phyloP scores from a whole-genome alignment of 2,113 vertebrate species.

The Ptilorrhoa leucosticta region DNA sequence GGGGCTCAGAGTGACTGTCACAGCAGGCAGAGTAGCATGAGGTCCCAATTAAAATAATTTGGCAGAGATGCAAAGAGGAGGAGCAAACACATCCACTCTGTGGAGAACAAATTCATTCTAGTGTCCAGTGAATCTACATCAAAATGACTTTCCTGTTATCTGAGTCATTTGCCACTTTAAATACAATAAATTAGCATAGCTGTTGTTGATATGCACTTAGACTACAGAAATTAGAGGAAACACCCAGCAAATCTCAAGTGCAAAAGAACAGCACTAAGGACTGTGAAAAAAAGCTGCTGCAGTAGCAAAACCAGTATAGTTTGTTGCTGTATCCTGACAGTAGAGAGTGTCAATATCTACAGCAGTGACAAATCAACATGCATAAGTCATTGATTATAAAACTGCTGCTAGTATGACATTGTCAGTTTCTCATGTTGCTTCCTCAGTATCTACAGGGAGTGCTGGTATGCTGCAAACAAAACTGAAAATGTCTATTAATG shows the following conservation, averaged over 20 bases:
- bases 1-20: not conserved
- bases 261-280: not conserved
- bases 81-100: not conserved
- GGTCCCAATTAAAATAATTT: not conserved
- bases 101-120: not conserved
- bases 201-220: not conserved
- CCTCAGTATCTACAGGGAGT: not conserved
- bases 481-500: not conserved
- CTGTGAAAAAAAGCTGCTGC: not conserved
- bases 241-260: not conserved
- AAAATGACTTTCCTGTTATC: not conserved
- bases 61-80: not conserved
- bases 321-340: not conserved
- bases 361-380: not conserved
- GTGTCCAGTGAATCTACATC: not conserved
- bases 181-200: not conserved
- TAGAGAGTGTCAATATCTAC: not conserved
- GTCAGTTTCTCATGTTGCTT: not conserved
- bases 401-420: not conserved
- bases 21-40: not conserved
- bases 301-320: not conserved
- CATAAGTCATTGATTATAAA: not conserved
- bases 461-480: not conserved
- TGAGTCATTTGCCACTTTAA: not conserved
- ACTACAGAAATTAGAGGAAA: not conserved